phyloP scores from a whole-genome alignment of 2,888 invertebrate species.

The Pogonocherus hispidulus region DNA sequence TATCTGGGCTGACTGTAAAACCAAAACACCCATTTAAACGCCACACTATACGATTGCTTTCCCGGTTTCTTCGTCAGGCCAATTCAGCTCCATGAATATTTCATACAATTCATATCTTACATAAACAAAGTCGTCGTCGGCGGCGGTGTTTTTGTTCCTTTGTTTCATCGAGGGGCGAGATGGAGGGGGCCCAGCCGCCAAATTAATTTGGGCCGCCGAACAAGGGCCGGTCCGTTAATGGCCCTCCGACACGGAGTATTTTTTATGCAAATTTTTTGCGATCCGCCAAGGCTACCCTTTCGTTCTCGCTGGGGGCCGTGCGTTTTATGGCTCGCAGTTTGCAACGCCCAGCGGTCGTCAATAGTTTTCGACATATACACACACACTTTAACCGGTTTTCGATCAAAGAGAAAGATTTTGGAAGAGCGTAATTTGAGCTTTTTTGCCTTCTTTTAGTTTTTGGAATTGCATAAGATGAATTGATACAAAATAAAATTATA shows the following conservation, averaged over 20 bases:
- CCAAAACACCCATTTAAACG: not conserved
- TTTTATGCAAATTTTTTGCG: slow-evolving; percentile 67
- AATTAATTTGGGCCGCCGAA: slow-evolving; percentile 71
- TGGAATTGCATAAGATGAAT: too few species aligned
- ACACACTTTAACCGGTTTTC: too few species aligned
- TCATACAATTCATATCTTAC: slow-evolving; percentile 53
- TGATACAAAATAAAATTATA: too few species aligned
- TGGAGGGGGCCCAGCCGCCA: slow-evolving; percentile 64
- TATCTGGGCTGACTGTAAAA: too few species aligned
- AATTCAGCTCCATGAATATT: slow-evolving; percentile 48
- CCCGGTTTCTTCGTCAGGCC: not conserved
- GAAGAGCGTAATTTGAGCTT: too few species aligned
- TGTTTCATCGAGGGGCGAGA: slow-evolving; percentile 45
- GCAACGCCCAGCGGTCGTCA: not conserved
- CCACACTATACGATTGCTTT: not conserved
- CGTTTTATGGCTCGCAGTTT: slow-evolving; percentile 10
- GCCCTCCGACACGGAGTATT: slow-evolving; percentile 69
- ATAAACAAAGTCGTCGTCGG: slow-evolving; percentile 50
- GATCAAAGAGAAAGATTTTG: too few species aligned
- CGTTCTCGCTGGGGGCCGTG: slow-evolving; percentile 51
- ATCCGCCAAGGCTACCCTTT: slow-evolving; percentile 63
- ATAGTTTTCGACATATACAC: too few species aligned
- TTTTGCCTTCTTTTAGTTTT: too few species aligned
- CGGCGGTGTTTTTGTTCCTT: slow-evolving; percentile 45
- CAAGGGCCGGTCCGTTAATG: slow-evolving; percentile 70